Conservation (phyloP, 2,888 invertebrate species). For the Cinara cedri region DNA sequence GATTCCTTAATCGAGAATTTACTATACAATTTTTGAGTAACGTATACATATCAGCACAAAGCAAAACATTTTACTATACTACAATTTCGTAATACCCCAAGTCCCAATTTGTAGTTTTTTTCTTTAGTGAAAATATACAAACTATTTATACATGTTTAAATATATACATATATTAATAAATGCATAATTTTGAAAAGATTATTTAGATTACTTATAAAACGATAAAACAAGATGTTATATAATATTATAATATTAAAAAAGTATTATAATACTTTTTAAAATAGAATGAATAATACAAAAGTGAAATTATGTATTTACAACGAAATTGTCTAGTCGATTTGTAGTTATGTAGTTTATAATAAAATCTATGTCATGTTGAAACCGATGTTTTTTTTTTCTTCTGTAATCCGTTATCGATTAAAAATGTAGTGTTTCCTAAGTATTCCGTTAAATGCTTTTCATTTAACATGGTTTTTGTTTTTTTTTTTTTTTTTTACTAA, state of each 20-base stretch:
- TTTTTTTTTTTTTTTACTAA: constrained; percentile 35
- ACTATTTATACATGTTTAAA: constrained; percentile 19
- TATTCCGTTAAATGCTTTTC: constrained; percentile 30
- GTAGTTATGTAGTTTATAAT: constrained; percentile 44
- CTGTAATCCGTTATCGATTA: constrained; percentile 31
- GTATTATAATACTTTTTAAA: too few species aligned
- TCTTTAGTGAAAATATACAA: constrained; percentile 29
- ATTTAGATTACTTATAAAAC: constrained; percentile 44
- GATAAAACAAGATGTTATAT: constrained; percentile 36
- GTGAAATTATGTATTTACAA: constrained; percentile 49
- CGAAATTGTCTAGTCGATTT: constrained; percentile 50
- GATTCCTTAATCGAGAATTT: constrained; percentile 35
- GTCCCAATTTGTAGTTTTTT: constrained; percentile 39
- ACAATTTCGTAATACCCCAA: constrained; percentile 19
- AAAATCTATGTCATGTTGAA: constrained; percentile 50
- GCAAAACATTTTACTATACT: constrained; percentile 28
- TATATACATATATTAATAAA: constrained; percentile 24
- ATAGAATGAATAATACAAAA: constrained; percentile 25
- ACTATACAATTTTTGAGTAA: constrained; percentile 36
- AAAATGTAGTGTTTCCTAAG: constrained; percentile 23
- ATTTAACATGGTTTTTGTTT: neutral
- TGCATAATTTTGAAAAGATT: constrained; percentile 27
- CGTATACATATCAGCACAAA: constrained; percentile 34
- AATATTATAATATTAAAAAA: constrained; percentile 47
- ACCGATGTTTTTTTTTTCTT: constrained; percentile 40